Conservation (phyloP, 2,888 invertebrate genomes). For the Hybos culiciformis region DNA sequence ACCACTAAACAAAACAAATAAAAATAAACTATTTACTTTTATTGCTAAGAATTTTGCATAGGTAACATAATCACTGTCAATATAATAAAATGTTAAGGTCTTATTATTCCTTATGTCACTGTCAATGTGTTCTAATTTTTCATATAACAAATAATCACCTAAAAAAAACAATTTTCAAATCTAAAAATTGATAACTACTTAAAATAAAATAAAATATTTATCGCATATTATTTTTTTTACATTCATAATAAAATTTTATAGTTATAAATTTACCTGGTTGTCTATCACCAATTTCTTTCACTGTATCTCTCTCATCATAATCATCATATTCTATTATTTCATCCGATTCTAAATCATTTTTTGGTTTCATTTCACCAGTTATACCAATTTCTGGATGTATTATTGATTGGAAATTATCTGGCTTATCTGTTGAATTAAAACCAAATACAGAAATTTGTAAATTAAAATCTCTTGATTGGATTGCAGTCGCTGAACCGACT, state of each 20-base stretch:
- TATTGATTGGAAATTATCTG: slow-evolving; percentile 19
- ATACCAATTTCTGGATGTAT: slow-evolving; percentile 21
- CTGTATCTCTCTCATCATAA: slow-evolving; percentile 10
- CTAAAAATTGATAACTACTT: neutral
- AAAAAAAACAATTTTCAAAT: neutral
- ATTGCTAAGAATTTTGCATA: slow-evolving; percentile 23
- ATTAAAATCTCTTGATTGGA: slow-evolving; percentile 18
- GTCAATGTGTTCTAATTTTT: neutral
- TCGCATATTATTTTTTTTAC: neutral
- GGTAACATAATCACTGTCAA: slow-evolving; percentile 26
- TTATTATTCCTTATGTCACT: slow-evolving; percentile 20
- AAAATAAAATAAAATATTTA: neutral
- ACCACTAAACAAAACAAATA: neutral
- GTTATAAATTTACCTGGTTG: slow-evolving; percentile 7
- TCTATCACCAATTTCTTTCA: slow-evolving; percentile 12
- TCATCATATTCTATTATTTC: slow-evolving; percentile 6
- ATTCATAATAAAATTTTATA: neutral
- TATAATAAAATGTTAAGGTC: slow-evolving; percentile 25
- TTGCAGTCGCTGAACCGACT: slow-evolving; percentile 20
- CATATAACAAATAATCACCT: slow-evolving; percentile 6
- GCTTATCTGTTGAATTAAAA: slow-evolving; percentile 18
- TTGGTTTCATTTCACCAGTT: slow-evolving; percentile 18
- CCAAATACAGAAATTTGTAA: slow-evolving; percentile 26
- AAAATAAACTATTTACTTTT: slow-evolving; percentile 21
- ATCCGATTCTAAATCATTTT: neutral